Evolutionary conservation across 2,888 invertebrate species (phyloP).

Genomic region (Machimus rusticus): DNA sequence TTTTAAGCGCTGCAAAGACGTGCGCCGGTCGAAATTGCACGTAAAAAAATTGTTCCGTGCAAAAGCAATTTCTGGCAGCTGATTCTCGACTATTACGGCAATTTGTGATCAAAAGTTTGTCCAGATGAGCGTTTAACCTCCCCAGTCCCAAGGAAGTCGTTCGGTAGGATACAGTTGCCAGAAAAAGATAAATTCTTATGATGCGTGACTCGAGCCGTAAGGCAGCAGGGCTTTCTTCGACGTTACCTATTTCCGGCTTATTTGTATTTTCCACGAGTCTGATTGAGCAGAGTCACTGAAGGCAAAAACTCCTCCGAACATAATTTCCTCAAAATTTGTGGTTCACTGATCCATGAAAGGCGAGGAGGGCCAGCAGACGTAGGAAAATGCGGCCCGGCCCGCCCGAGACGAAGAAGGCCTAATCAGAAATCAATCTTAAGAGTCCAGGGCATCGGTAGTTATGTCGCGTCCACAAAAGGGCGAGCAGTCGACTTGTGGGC

Average conservation of each 20-base stretch:
- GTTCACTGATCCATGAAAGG: conserved; percentile 40
- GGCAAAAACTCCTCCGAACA: conserved; percentile 25
- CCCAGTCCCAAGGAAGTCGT: background rate
- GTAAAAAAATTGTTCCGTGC: background rate
- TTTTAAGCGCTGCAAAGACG: background rate
- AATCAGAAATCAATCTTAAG: conserved; percentile 32
- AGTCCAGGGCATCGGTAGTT: conserved; percentile 32
- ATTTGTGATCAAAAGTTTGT: background rate
- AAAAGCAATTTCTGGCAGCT: background rate
- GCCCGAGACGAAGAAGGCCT: background rate
- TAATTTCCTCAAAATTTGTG: conserved; percentile 43
- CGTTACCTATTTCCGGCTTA: conserved; percentile 29
- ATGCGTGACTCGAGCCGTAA: conserved; percentile 10
- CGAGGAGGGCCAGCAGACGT: background rate
- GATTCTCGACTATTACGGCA: background rate
- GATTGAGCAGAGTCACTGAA: conserved; percentile 7
- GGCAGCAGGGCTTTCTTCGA: background rate
- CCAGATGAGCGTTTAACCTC: background rate
- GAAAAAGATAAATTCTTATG: conserved; percentile 19
- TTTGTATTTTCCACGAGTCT: conserved; percentile 18
- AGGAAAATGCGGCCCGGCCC: background rate
- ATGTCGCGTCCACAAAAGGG: conserved; percentile 40
- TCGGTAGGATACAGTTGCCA: background rate
- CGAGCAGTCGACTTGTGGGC: background rate
- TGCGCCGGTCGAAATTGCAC: background rate